Evolutionary conservation across 2,113 vertebrate species (phyloP).

Genomic region (Anhinga anhinga): DNA sequence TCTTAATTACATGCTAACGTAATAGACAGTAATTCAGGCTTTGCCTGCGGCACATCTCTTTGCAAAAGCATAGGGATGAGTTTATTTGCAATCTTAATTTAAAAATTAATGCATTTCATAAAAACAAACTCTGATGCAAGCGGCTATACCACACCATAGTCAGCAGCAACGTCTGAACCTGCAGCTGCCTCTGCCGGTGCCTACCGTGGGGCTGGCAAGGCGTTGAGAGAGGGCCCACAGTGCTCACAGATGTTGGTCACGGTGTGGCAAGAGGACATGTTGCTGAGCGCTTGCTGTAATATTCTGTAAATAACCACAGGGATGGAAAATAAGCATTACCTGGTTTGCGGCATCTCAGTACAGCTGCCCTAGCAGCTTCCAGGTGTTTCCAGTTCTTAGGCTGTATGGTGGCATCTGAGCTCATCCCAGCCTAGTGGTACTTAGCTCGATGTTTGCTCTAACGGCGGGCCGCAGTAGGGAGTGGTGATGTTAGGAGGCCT

Average conservation of each 20-base stretch:
- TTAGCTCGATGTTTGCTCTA: background rate
- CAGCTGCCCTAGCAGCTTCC: background rate
- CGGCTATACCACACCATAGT: background rate
- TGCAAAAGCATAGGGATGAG: background rate
- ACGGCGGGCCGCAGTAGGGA: fast-evolving
- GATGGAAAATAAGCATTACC: background rate
- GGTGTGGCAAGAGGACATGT: fast-evolving
- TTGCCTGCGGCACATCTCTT: background rate
- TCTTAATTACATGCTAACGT: background rate
- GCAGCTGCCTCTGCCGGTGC: background rate
- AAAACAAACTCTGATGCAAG: background rate
- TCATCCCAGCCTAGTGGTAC: background rate
- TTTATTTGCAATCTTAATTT: background rate
- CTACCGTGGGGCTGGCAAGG: fast-evolving
- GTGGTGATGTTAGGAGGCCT: background rate
- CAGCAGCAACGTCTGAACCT: background rate
- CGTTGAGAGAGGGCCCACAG: fast-evolving
- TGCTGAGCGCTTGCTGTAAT: background rate
- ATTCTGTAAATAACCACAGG: background rate
- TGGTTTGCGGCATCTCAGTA: background rate
- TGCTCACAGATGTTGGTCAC: fast-evolving
- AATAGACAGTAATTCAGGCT: background rate
- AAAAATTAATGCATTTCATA: background rate
- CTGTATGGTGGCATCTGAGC: background rate
- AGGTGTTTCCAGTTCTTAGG: background rate